A percentile compares a stretch with the other conserved stretches of the same genome.
Evolutionary conservation across 2,888 invertebrate species (phyloP).

Genomic region (Drosophila neonasuta): DNA sequence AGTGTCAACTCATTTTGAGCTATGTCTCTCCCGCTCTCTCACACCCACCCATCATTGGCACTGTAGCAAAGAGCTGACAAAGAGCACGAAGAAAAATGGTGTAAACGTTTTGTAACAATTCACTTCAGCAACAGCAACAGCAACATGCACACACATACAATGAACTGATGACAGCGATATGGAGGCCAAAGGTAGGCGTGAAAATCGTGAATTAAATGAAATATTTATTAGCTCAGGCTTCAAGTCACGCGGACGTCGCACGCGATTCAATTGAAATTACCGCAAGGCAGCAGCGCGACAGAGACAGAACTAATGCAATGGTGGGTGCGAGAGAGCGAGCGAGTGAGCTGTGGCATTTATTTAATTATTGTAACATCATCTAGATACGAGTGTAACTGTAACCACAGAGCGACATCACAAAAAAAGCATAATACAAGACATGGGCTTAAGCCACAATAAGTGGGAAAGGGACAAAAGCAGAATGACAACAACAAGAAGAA

Average conservation of each 20-base stretch:
- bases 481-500: slow-evolving; percentile 17
- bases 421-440: slow-evolving; percentile 18
- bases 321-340: too few species aligned
- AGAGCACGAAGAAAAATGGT: slow-evolving; percentile 59
- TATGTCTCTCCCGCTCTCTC: slow-evolving; percentile 38
- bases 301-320: not conserved
- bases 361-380: slow-evolving; percentile 43
- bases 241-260: slow-evolving; percentile 69
- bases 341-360: slow-evolving; percentile 36
- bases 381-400: slow-evolving; percentile 21
- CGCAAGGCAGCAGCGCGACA: not conserved
- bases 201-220: slow-evolving; percentile 77
- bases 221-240: slow-evolving; percentile 72
- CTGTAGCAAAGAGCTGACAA: slow-evolving; percentile 60
- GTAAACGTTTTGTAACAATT: slow-evolving; percentile 76
- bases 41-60: slow-evolving; percentile 13
- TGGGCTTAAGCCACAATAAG: slow-evolving; percentile 2
- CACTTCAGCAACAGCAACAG: slow-evolving; percentile 42
- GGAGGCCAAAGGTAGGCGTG: slow-evolving; percentile 59
- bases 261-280: slow-evolving; percentile 72
- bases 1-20: slow-evolving; percentile 75
- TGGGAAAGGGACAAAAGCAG: not conserved
- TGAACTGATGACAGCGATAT: slow-evolving; percentile 33
- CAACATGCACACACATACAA: slow-evolving; percentile 22
- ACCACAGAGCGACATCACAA: slow-evolving; percentile 4